Conservation (phyloP, 1,140 invertebrate species). For the Spodoptera frugiperda region DNA sequence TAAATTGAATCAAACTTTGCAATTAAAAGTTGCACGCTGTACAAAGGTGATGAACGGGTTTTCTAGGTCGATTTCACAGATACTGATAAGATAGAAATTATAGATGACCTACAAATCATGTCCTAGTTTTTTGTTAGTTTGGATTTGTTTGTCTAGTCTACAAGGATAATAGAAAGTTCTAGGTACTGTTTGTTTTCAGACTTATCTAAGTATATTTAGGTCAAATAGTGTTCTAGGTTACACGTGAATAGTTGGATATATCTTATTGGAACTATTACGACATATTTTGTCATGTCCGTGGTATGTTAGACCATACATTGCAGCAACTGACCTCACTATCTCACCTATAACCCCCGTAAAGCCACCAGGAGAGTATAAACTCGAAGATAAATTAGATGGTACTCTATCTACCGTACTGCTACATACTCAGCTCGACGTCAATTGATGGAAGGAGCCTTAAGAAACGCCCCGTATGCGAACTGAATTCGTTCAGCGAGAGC, state of each 20-base stretch:
- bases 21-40: conserved; percentile 66
- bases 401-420: neutral
- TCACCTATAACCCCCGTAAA: too few relatives aligned
- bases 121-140: too few relatives aligned
- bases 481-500: neutral
- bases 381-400: neutral
- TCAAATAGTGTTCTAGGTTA: too few relatives aligned
- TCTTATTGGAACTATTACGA: too few relatives aligned
- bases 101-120: neutral
- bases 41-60: conserved; percentile 18
- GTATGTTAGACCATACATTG: too few relatives aligned
- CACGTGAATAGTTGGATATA: too few relatives aligned
- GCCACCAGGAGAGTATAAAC: neutral
- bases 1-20: conserved; percentile 67
- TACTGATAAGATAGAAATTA: neutral
- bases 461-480: conserved; percentile 1
- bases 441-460: conserved; percentile 10
- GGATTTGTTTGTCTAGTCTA: too few relatives aligned
- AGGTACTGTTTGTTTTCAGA: too few relatives aligned
- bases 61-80: neutral
- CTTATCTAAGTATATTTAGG: too few relatives aligned
- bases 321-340: too few relatives aligned
- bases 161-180: too few relatives aligned
- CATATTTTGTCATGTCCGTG: too few relatives aligned
- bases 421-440: conserved; percentile 2